Base-by-base conservation (phyloP, 1,140 invertebrate species). In the Caenorhabditis inopinata region DNA sequence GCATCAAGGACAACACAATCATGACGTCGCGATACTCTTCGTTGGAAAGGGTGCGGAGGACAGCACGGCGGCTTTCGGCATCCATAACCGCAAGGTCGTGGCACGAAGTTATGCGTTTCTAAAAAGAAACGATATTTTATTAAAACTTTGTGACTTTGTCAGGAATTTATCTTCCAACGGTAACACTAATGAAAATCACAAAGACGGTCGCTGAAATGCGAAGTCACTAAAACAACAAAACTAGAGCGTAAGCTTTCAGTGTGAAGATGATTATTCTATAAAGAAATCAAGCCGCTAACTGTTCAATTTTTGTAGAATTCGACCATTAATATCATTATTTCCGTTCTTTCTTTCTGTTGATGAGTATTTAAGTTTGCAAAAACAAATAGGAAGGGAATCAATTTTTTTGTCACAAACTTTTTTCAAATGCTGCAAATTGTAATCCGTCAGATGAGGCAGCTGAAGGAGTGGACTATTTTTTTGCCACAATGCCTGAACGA, bases 401-500 rank as follows among this genome's bases (percentile, higher is more conserved):
- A 7, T 18, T 29, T 29, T 38, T 18, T 12, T 21, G 38, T 47
- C 12, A 27, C 78, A 53, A 68, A 83, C 92, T 91, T 90, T 96
- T 96, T 86, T 95, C 93, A 68, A 92, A 93, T 84, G 93, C 91
- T 89, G 96, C 96, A 91, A 94, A 93, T 90, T 96, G 85, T 97
- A 95, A 86, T 97, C 96, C 27, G 92, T 93, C 53, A 99, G 93
- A 89, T 99, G 94, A 47, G 97, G 97, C 78, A 99, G 90, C 90
- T 99, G 97, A 7, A 98, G 90, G 12, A 99, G 89, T 2, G 95
- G 94, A 83, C 93, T 96, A 89, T 96, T 95, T 87, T 92, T 93
- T 84, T 97, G 95, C 94, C 95, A 97, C 49, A 98, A 90, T 0
- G 92, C 97, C 91, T 99, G 97, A 0, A 98, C 94, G 53, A 98